Percentiles rank a stretch among this genome's conserved stretches.
Evolutionary conservation across 2,888 invertebrate genomes (phyloP).

Genomic region (Gortyna flavago): DNA sequence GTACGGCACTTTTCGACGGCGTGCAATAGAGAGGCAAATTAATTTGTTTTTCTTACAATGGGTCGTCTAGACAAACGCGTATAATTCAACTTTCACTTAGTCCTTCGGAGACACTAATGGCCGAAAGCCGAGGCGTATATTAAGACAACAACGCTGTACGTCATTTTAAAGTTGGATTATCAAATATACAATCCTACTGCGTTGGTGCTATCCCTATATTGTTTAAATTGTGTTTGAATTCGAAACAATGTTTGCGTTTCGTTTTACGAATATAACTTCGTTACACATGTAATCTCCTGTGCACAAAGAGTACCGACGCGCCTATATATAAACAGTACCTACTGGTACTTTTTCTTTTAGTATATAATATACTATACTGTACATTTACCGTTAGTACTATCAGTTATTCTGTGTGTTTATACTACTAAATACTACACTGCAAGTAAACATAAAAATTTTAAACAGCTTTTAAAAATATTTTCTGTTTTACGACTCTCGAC

Average conservation of each 20-base stretch:
- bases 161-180: slow-evolving; percentile 73
- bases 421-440: neutral
- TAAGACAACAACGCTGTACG: slow-evolving; percentile 75
- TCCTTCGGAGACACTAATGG: slow-evolving; percentile 84
- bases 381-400: too few relatives aligned
- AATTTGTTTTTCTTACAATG: slow-evolving; percentile 90
- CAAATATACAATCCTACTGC: slow-evolving; percentile 16
- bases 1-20: slow-evolving; percentile 83
- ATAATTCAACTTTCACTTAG: slow-evolving; percentile 90
- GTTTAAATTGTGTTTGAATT: neutral
- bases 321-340: neutral
- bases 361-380: neutral
- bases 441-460: slow-evolving; percentile 11
- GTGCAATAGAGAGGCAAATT: slow-evolving; percentile 86
- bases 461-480: slow-evolving; percentile 31
- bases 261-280: neutral
- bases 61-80: slow-evolving; percentile 88
- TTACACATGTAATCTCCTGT: slow-evolving; percentile 12
- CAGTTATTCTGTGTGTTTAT: neutral
- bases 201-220: slow-evolving; percentile 2
- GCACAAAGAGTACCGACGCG: neutral
- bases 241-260: neutral
- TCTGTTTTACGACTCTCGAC: slow-evolving; percentile 39
- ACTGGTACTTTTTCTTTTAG: neutral
- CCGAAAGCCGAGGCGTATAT: slow-evolving; percentile 76